phyloP scores from a whole-genome alignment of 2,797 vertebrate species.

The Sebastes cheni region DNA sequence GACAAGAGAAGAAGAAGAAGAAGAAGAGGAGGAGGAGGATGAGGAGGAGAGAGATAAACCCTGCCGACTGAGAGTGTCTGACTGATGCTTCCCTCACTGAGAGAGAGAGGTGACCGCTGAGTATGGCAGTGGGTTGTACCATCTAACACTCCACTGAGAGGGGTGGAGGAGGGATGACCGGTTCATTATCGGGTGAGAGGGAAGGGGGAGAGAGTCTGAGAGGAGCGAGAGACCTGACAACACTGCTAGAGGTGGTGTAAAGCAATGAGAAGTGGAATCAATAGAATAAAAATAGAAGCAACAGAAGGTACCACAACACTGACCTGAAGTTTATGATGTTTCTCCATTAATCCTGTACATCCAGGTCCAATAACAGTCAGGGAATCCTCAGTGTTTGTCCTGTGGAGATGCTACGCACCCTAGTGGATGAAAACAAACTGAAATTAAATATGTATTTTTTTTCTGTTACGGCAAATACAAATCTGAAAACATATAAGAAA shows the following conservation, averaged over 20 bases:
- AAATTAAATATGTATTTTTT: not conserved
- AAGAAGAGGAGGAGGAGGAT: not conserved
- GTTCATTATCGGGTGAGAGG: not conserved
- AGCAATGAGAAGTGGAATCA: not conserved
- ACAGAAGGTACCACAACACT: not conserved
- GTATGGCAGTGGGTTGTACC: slow-evolving; percentile 51
- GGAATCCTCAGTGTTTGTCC: not conserved
- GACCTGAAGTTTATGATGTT: not conserved
- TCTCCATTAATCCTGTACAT: not conserved
- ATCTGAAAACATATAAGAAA: not conserved
- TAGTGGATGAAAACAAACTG: not conserved
- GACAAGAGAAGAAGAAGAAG: slow-evolving; percentile 17
- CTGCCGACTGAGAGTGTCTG: slow-evolving; percentile 1
- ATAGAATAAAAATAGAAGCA: not conserved
- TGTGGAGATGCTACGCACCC: not conserved
- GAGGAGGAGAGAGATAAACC: slow-evolving; percentile 2
- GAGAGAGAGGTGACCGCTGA: slow-evolving; percentile 38
- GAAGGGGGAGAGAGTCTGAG: not conserved
- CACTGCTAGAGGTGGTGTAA: not conserved
- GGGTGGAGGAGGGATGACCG: slow-evolving; percentile 19
- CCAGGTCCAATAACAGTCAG: not conserved
- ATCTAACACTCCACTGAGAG: slow-evolving; percentile 28
- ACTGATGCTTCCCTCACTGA: slow-evolving; percentile 21
- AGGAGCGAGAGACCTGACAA: not conserved
- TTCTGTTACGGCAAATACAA: not conserved